Base-by-base conservation (phyloP, 2,113 vertebrate species). In the Formicarius rufipectus region DNA sequence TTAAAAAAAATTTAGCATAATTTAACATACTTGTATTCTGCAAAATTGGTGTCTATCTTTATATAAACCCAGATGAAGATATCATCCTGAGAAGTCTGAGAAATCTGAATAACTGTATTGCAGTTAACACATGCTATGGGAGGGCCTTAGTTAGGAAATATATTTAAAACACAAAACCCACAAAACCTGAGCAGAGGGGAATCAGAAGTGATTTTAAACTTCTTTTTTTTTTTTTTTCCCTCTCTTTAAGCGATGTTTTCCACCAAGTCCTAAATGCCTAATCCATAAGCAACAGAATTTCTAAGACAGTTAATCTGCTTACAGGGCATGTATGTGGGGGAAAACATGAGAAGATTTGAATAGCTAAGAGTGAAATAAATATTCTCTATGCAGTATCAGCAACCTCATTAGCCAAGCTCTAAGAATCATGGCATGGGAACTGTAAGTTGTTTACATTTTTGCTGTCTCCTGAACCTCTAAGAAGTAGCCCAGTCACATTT, bases 401-500 rank as follows among this genome's bases (percentile, higher is more conserved):
- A 89, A 1, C 8, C 18, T 49, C 42, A 45, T 91, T 85, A 91
- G 18, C 33, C 21, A 63, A 52, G 30, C 59, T 67, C 62, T 73
- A 74, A 63, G 58, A 87, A 90, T 49, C 40, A 27, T 49, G 37
- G 53, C 28, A 69, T 22, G 83, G 59, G 71, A 64, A 78, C 37
- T 76, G 28, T 56, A 84, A 89, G 17, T 72, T 93, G 33, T 83
- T 95, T 77, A 55, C 11, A 56, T 84, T 85, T 88, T 76, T 39
- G 33, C 7, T 55, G 7, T 76, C 90, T 95, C 50, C 55, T 53
- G n/a, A 91, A 87, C n/a, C 23, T 64, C 12, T 76, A 60, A 56
- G 40, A 75, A 79, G 28, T 69, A 89, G 24, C 74, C 21, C 72
- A 59, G 24, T 89, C 1, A 0, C 75, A 76, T 87, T 81, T 94